These are phyloP conservation scores for Lepus europaeus DNA, from an alignment of 2,113 vertebrate species.

Conservation along the genomic window DNA sequence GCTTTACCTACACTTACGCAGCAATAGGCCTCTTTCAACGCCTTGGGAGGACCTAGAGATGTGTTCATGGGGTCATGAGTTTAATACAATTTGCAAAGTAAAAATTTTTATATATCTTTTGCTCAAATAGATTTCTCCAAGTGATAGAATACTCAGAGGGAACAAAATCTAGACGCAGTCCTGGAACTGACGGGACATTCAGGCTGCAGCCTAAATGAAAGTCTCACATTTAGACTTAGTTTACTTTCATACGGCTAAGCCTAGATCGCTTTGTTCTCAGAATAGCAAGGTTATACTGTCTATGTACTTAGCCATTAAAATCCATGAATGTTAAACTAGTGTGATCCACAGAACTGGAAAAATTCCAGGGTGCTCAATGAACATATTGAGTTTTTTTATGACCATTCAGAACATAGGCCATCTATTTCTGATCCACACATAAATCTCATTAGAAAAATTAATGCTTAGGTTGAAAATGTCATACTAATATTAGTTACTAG, in stretches of 20 bases:
- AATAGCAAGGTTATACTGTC: neutral
- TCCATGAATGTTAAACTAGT: conserved; percentile 9
- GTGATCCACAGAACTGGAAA: neutral
- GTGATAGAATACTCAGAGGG: neutral
- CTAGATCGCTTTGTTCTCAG: neutral
- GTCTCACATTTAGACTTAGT: conserved; percentile 8
- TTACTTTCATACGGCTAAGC: neutral
- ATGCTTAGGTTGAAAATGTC: neutral
- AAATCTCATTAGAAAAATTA: conserved; percentile 49
- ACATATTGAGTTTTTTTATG: conserved; percentile 19
- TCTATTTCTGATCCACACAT: conserved; percentile 42
- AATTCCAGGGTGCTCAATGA: neutral
- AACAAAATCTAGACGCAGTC: neutral
- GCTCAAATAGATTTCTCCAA: neutral
- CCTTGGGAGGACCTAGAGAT: neutral
- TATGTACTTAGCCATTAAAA: conserved; percentile 9
- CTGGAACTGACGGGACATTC: neutral
- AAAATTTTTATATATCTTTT: neutral
- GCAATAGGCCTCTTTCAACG: neutral
- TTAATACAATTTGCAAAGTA: conserved; percentile 10
- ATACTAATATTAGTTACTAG: neutral
- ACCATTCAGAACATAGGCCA: neutral
- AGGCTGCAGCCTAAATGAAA: neutral
- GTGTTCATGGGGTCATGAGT: neutral
- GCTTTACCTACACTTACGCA: too few species aligned